Evolutionary conservation across 2,888 invertebrate species (phyloP), one percentile per base, ranked within the genome.

Genomic region (Caenorhabditis macrosperma): DNA sequence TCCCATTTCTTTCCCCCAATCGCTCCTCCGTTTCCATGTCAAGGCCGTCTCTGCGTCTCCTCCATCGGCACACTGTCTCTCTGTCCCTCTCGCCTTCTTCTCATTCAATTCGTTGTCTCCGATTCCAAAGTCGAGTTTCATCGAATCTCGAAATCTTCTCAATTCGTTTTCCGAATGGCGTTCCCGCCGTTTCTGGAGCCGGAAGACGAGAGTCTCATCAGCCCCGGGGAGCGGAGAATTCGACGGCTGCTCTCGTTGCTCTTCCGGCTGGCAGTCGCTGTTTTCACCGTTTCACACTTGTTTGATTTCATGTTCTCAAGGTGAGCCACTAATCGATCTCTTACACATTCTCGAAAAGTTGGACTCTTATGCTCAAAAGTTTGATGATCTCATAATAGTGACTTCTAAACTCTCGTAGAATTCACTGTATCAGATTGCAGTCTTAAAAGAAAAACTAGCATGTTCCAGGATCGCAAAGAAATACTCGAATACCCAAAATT

Each of bases 271-370:
- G n/a, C 30, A 1, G 30, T 84, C 6, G 83, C 82, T 1, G 74
- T 76, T 30, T 82, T 85, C 28, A 72, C 78, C 9, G 76, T 71
- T 17, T 85, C 78, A 12, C 79, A 82, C 35, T 24, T 79, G 12
- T 85, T 83, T 67, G 83, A 86, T 55, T 85, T 86, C 38, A 72
- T 86, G 44, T 86, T 86, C 74, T 76, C 76, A 0, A 79, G 78
- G 78, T 78, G 6, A 26, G 72, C 55, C 50, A 41, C 2, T 5
- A 38, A 26, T 22, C 20, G n/a, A n/a, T n/a, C n/a, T n/a, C n/a
- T n/a, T n/a, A n/a, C n/a, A n/a, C n/a, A n/a, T n/a, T n/a, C n/a
- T n/a, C n/a, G n/a, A n/a, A n/a, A n/a, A n/a, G n/a, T n/a, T n/a
- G n/a, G n/a, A n/a, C n/a, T n/a, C n/a, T n/a, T n/a, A n/a, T n/a